Evolutionary conservation across 1,140 invertebrate genomes (phyloP).

Genomic region (Drosophila grimshawi): DNA sequence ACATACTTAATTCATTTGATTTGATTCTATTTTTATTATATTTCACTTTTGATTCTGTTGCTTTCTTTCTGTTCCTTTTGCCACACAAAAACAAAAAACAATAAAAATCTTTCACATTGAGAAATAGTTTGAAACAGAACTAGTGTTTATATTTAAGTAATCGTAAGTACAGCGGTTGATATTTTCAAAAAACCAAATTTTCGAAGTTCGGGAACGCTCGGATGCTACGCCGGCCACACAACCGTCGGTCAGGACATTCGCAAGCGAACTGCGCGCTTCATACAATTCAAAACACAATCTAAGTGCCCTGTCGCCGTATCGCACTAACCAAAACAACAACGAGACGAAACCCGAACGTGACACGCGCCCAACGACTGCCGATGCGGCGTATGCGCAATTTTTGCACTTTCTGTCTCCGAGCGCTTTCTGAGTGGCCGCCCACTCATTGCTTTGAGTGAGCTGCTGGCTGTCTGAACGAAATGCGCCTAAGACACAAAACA

Average conservation of each 20-base stretch:
- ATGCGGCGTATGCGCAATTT: constrained; percentile 40
- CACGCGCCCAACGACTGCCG: neutral
- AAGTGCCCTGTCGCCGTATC: constrained; percentile 30
- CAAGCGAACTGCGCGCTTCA: constrained; percentile 66
- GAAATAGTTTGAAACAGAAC: neutral
- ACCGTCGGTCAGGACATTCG: constrained; percentile 72
- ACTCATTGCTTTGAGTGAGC: constrained; percentile 23
- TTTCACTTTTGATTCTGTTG: neutral
- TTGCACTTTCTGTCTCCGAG: constrained; percentile 7
- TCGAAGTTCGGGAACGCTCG: constrained; percentile 24
- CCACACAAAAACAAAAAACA: constrained; percentile 34
- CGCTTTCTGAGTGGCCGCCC: constrained; percentile 11
- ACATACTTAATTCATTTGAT: constrained; percentile 4
- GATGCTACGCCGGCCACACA: constrained; percentile 51
- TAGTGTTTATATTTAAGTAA: neutral
- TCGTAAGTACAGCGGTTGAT: neutral
- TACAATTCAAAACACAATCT: constrained; percentile 45
- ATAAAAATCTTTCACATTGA: constrained; percentile 18
- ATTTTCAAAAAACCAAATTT: constrained; percentile 22
- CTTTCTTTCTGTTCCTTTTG: neutral
- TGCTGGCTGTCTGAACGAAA: neutral
- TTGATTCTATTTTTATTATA: neutral
- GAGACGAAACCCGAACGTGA: constrained; percentile 33
- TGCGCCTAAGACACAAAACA: neutral
- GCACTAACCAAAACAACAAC: constrained; percentile 51